Conservation (phyloP, 2,888 invertebrate genomes). For the Idaea dimidiata region DNA sequence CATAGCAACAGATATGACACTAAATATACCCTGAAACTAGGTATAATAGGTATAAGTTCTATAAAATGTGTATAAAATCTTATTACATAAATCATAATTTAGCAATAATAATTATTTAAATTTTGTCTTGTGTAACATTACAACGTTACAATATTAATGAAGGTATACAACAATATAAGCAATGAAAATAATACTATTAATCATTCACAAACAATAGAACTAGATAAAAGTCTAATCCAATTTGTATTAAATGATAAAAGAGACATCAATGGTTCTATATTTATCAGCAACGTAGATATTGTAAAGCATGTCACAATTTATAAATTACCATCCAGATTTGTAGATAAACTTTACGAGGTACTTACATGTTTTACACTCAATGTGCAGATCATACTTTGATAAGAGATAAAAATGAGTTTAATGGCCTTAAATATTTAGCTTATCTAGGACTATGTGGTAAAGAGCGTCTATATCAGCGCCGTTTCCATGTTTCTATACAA, state of each 20-base stretch:
- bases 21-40: too few species aligned
- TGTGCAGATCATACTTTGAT: slow-evolving; percentile 60
- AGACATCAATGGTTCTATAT: slow-evolving; percentile 54
- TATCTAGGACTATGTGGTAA: not conserved
- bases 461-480: not conserved
- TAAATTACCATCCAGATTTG: slow-evolving; percentile 55
- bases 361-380: slow-evolving; percentile 49
- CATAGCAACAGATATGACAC: too few species aligned
- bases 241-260: slow-evolving; percentile 50
- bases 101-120: not conserved
- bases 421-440: slow-evolving; percentile 51
- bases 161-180: slow-evolving; percentile 12
- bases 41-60: too few species aligned
- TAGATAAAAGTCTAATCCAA: slow-evolving; percentile 25
- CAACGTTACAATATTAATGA: slow-evolving; percentile 43
- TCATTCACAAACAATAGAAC: slow-evolving; percentile 13
- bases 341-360: slow-evolving; percentile 59
- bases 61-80: not conserved
- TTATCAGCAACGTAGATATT: slow-evolving; percentile 42
- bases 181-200: not conserved
- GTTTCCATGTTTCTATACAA: too few species aligned
- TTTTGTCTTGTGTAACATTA: not conserved
- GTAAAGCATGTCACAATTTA: slow-evolving; percentile 38
- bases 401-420: slow-evolving; percentile 69
- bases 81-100: not conserved